These are phyloP conservation scores for Ceuthmochares aereus DNA, from an alignment of 2,113 vertebrate genomes.

Conservation along the genomic window DNA sequence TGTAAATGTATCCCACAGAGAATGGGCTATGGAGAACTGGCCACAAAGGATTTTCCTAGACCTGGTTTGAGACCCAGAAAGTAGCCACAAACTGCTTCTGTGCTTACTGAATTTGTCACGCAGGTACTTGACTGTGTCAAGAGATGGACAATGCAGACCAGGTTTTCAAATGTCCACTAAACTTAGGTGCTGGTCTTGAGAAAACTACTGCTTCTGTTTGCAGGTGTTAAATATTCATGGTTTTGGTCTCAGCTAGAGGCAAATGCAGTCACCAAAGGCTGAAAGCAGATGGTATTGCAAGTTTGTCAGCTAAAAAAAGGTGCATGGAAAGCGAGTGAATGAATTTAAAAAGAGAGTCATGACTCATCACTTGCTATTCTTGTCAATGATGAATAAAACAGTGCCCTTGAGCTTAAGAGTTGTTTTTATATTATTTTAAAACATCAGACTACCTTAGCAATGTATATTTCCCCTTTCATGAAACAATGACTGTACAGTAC, in stretches of 20 bases:
- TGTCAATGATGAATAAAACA: conserved; percentile 41
- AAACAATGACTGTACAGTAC: not conserved
- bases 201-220: not conserved
- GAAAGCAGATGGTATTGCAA: conserved; percentile 48
- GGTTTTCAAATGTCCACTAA: not conserved
- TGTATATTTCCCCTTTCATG: not conserved
- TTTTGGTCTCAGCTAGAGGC: not conserved
- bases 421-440: conserved; percentile 11
- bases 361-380: conserved; percentile 49
- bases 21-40: no score
- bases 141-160: not conserved
- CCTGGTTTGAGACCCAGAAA: not conserved
- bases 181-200: not conserved
- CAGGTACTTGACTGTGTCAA: not conserved
- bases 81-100: rapidly evolving
- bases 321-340: conserved; percentile 25
- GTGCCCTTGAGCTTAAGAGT: not conserved
- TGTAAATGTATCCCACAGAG: no score
- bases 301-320: not conserved
- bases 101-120: not conserved
- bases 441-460: not conserved
- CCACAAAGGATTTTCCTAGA: no score
- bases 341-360: conserved; percentile 27
- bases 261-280: not conserved
- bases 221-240: conserved; percentile 41